Evolutionary conservation across 2,113 vertebrate species (phyloP).

Genomic region (Cololabis saira): DNA sequence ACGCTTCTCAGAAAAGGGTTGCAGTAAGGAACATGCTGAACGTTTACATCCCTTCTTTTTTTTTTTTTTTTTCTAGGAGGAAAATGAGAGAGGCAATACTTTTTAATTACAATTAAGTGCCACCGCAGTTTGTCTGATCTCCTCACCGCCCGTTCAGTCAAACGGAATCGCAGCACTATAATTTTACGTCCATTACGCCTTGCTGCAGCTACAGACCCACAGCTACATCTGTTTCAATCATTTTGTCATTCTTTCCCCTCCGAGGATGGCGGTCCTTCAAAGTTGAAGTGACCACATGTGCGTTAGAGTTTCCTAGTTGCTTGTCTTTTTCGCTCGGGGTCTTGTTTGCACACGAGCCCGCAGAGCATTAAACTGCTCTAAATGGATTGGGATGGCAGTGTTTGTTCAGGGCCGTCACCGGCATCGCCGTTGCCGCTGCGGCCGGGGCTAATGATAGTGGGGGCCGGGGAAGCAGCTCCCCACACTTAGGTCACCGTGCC

Average conservation of each 20-base stretch:
- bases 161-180: conserved; percentile 57
- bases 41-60: conserved; percentile 5
- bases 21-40: conserved; percentile 7
- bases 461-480: conserved; percentile 54
- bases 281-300: conserved; percentile 75
- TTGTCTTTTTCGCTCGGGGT: conserved; percentile 45
- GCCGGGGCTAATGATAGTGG: conserved; percentile 76
- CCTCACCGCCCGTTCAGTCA: conserved; percentile 51
- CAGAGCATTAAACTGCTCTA: conserved; percentile 60
- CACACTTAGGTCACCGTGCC: conserved; percentile 61
- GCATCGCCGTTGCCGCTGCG: conserved; percentile 68
- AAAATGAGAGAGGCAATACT: conserved; percentile 32
- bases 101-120: conserved; percentile 50
- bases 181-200: conserved; percentile 69
- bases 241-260: conserved; percentile 72
- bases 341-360: conserved; percentile 62
- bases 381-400: conserved; percentile 77
- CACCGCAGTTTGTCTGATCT: conserved; percentile 44
- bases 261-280: conserved; percentile 66
- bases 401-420: conserved; percentile 74
- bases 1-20: conserved; percentile 48
- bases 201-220: conserved; percentile 60
- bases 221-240: conserved; percentile 76
- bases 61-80: conserved; percentile 49
- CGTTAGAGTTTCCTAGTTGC: conserved; percentile 77